Evolutionary conservation across 1,140 invertebrate genomes (phyloP).

Genomic region (Trichomalopsis sarcophagae): DNA sequence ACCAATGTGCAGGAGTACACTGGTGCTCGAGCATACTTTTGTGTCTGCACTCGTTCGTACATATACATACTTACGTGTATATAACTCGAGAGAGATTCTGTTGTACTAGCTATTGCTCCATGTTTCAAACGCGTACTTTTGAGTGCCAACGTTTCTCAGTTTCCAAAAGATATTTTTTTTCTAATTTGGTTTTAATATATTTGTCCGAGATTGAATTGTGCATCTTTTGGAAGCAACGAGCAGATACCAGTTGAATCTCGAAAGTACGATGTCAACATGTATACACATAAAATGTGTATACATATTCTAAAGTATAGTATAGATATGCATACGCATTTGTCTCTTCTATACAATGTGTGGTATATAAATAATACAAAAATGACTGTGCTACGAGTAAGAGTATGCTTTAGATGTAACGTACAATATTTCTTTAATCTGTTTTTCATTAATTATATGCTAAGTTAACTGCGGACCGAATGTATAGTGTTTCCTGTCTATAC

Average conservation of each 20-base stretch:
- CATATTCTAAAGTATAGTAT: slow-evolving; percentile 26
- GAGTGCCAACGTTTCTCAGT: not conserved
- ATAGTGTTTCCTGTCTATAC: slow-evolving; percentile 42
- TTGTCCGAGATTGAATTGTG: not conserved
- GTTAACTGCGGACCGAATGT: slow-evolving; percentile 50
- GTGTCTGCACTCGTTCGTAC: slow-evolving; percentile 65
- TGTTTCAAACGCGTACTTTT: slow-evolving; percentile 28
- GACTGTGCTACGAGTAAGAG: slow-evolving; percentile 57
- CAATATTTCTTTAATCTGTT: slow-evolving; percentile 62
- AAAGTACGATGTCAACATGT: slow-evolving; percentile 39
- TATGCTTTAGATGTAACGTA: slow-evolving; percentile 69
- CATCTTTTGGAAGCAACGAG: not conserved
- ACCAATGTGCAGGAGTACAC: slow-evolving; percentile 68
- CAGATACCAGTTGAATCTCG: not conserved
- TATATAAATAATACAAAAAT: slow-evolving; percentile 36
- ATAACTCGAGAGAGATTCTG: slow-evolving; percentile 65
- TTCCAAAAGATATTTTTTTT: not conserved
- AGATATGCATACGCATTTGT: slow-evolving; percentile 29
- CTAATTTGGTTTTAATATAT: not conserved
- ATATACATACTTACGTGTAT: slow-evolving; percentile 53
- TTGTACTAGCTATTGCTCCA: slow-evolving; percentile 71
- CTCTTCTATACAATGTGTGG: slow-evolving; percentile 35
- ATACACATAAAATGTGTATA: slow-evolving; percentile 52
- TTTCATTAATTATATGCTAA: slow-evolving; percentile 45
- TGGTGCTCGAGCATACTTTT: slow-evolving; percentile 66